Base-by-base conservation (phyloP, 2,113 vertebrate genomes). In the Opisthocomus hoazin region DNA sequence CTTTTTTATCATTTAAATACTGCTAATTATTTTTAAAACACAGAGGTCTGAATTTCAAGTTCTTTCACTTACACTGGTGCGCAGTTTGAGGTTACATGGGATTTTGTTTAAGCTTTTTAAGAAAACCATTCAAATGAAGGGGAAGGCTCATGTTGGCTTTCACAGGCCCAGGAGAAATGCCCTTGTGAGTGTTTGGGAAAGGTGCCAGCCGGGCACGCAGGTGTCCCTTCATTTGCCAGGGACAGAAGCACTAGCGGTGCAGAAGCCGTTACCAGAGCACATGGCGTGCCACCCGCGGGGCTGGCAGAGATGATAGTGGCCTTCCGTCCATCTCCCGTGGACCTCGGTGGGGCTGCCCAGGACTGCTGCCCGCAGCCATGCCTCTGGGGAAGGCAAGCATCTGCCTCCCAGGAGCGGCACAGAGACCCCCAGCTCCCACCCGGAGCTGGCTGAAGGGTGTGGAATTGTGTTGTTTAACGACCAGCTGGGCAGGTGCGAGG, bases 241-340 rank as follows among this genome's bases (percentile, higher is more conserved):
- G 15, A 63, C 51, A 83, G 71, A 85, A 66, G 46, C 1, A 3
- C 21, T 15, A 15, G 32, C 1, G 2, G 13, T 63, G 26, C 63
- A 87, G 80, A 86, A 70, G 13, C 37, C 24, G 36, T 30, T 90
- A 45, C 53, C 65, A 87, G 48, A 76, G 15, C 46, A 56, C n/a
- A 64, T 1, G 1, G 27, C 0, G 1, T 10, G 11, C 58, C 24
- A n/a, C 53, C 12, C 9, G 4, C 0, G 11, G 19, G 5, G 4
- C 26, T 66, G 18, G 70, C 75, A 73, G 43, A 54, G 39, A 43
- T 11, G 13, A 9, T 24, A 24, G 30, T 10, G 21, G 4, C 1
- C 3, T 24, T 70, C 37, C 5, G 5, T 65, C n/a, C 37, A 80
- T 41, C 57, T 61, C n/a, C 20, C 1, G 0, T 0, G 60, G 68